Evolutionary conservation across 1,140 invertebrate species (phyloP), one percentile per base, ranked within the genome.

Genomic region (Solenopsis invicta): DNA sequence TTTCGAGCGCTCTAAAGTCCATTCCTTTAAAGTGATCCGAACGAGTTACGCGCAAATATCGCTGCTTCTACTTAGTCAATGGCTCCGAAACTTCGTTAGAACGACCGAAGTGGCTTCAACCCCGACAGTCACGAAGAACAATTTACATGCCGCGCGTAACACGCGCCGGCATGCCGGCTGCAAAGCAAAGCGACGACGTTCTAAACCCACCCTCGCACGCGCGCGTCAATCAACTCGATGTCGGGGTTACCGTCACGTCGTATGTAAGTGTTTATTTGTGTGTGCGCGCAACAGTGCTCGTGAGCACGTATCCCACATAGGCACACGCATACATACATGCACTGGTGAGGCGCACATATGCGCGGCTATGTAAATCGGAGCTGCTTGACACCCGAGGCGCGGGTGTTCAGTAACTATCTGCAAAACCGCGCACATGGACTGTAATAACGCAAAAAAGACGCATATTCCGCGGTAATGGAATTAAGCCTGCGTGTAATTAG

Each of bases 41-140:
- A 48, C 18, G 52, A 16, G 52, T 61, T 82, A 56, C 54, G 62
- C 61, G 64, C 50, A 85, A 89, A 76, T 64, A 76, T 84, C 56
- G 34, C 34, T 16, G 59, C 41, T 56, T 77, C 52, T 64, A 75
- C 78, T 89, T 85, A 87, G 86, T 84, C 86, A 85, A 88, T 91
- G 84, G 67, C 56, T 48, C 82, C 54, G 82, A 52, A 90, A 87
- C 69, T 90, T 91, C 86, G 88, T 91, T 91, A 90, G 75, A 87
- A 90, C 90, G 75, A 84, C 80, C 80, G 80, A 88, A 74, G 86
- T 89, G 80, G 86, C 78, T 91, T 91, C 69, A 90, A 80, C 64
- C 67, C 61, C 86, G 88, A 88, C 90, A 88, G 88, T 91, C 89
- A 89, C 90, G 91, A 91, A 91, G 91, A 91, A 91, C 91, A 90